Base-by-base conservation (phyloP, 2,888 invertebrate species). In the Euplexia lucipara region DNA sequence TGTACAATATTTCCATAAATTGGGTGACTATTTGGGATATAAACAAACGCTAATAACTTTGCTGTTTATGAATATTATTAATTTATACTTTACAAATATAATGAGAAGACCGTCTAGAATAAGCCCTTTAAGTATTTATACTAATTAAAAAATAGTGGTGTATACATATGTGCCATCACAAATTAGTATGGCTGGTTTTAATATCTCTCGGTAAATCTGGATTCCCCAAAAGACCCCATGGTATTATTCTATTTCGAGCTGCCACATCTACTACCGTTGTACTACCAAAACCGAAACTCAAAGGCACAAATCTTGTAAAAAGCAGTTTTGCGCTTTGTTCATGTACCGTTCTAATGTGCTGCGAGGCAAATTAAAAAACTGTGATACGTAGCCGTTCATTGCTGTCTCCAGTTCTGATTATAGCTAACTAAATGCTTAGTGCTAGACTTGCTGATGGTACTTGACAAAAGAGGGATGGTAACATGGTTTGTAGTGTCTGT, bases 181-280 rank as follows among this genome's bases (percentile, higher is more conserved):
- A n/a, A 20, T 20, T 12, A 42, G 20, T 6, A 20, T 42, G 7
- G 42, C 42, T 20, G 42, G 42, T 42, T 42, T n/a, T n/a, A n/a
- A 18, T 14, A 22, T 20, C 44, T 14, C 20, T 10, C 20, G 22
- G 22, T 44, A 44, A 44, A 44, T 22, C 14, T 2, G 44, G 14
- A 14, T 44, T 22, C 7, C 22, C 44, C 20, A 44, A 44, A 22
- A 44, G 22, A 7, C 22, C 20, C 14, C 22, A 20, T 3, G 44
- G 44, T 22, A 44, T 44, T 22, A 44, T 44, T 44, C 14, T 44
- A 44, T 44, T 44, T 44, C 22, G 14, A 22, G 22, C 22, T 44
- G 44, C 44, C 44, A 45, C 44, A 22, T 22, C 44, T 45, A 45
- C n/a, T 45, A 45, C 44, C 14, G 14, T 45, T 45, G 44, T 45